These are phyloP conservation scores for Amblyjoppa proteus DNA, from an alignment of 2,888 invertebrate species.

Conservation along the genomic window DNA sequence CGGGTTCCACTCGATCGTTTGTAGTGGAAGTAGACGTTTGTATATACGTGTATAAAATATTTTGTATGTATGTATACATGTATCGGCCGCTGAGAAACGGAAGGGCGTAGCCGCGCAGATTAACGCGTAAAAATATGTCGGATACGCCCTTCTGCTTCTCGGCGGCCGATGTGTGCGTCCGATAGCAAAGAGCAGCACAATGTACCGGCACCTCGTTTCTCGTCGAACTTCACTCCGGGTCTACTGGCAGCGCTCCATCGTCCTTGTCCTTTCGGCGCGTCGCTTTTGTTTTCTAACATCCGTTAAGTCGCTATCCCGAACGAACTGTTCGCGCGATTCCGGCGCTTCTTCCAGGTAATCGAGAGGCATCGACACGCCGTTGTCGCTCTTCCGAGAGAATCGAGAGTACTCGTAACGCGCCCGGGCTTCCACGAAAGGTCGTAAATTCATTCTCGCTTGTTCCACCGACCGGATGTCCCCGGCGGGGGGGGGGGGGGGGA, in stretches of 20 bases:
- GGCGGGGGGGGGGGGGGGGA: neutral
- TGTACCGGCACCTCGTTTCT: slow-evolving; percentile 3
- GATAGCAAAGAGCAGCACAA: neutral
- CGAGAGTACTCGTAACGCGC: neutral
- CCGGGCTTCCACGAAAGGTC: slow-evolving; percentile 32
- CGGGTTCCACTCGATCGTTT: slow-evolving; percentile 28
- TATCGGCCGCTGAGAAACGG: neutral
- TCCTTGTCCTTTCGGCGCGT: slow-evolving; percentile 3
- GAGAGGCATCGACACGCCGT: neutral
- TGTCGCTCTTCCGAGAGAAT: slow-evolving; percentile 5
- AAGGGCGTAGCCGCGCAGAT: neutral
- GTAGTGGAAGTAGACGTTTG: neutral
- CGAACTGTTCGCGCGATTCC: neutral
- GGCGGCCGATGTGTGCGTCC: neutral
- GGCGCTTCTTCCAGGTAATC: neutral
- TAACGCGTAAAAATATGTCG: neutral
- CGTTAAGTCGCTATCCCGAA: slow-evolving; percentile 3
- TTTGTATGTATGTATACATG: neutral
- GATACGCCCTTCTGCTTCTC: neutral
- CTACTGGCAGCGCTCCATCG: neutral
- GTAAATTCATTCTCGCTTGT: slow-evolving; percentile 40
- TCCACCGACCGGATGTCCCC: slow-evolving; percentile 38
- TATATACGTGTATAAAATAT: neutral
- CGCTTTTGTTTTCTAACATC: slow-evolving; percentile 11
- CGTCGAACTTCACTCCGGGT: slow-evolving; percentile 8